phyloP scores from a whole-genome alignment of 2,113 vertebrate genomes.

The Myocastor coypus region DNA sequence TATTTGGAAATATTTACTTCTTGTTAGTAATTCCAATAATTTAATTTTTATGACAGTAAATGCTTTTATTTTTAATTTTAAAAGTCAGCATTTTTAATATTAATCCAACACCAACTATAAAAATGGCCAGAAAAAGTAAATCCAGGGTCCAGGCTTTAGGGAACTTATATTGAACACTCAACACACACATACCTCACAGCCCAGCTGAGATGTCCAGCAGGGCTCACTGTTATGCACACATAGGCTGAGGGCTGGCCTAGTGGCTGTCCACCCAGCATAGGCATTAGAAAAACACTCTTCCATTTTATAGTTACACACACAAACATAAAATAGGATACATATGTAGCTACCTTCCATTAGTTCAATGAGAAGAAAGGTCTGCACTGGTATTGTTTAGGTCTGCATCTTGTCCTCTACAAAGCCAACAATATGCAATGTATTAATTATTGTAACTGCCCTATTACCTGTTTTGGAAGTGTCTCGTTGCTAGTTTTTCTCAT shows the following conservation, averaged over 20 bases:
- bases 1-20: not conserved
- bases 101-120: conserved; percentile 89
- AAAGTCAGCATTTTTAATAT: conserved; percentile 94
- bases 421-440: too few relatives aligned
- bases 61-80: conserved; percentile 97
- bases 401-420: too few relatives aligned
- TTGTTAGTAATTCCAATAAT: not conserved
- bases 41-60: conserved; percentile 90
- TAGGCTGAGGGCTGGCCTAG: not conserved
- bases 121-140: conserved; percentile 76
- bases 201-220: not conserved
- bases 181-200: not conserved
- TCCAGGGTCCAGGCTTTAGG: conserved; percentile 79
- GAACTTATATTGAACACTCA: conserved; percentile 71
- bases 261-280: not conserved
- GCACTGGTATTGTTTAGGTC: too few relatives aligned
- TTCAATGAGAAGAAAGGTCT: too few relatives aligned
- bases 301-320: too few relatives aligned
- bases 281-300: too few relatives aligned
- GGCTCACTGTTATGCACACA: not conserved
- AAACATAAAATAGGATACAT: too few relatives aligned
- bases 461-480: too few relatives aligned
- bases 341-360: too few relatives aligned
- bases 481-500: too few relatives aligned
- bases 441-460: too few relatives aligned